Conservation (phyloP, 2,113 vertebrate species). For the Recurvirostra avosetta region DNA sequence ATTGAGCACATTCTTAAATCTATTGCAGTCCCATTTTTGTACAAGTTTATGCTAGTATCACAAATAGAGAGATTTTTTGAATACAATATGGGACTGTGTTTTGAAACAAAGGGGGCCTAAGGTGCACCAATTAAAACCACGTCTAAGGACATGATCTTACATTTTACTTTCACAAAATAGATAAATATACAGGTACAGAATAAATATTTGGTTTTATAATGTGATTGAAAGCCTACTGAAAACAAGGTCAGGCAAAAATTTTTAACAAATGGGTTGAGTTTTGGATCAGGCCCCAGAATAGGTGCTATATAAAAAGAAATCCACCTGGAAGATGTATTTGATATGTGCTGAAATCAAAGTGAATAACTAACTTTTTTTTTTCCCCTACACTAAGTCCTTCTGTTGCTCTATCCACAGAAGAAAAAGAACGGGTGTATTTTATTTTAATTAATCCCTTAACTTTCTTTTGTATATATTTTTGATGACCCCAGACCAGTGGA, state of each 20-base stretch:
- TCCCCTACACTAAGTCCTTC: not conserved
- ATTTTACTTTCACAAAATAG: not conserved
- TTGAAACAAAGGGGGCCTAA: not conserved
- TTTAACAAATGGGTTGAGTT: not conserved
- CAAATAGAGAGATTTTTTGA: not conserved
- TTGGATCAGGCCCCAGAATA: not conserved
- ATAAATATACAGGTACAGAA: not conserved
- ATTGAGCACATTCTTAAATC: not conserved
- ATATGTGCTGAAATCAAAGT: not conserved
- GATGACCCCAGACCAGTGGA: constrained; percentile 3
- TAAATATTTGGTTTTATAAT: not conserved
- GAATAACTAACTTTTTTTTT: not conserved
- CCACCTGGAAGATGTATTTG: not conserved
- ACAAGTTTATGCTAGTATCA: not conserved
- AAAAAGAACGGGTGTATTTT: not conserved
- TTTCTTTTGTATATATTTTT: constrained; percentile 5
- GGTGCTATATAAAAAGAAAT: not conserved
- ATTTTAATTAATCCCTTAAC: constrained; percentile 23
- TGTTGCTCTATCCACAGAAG: not conserved
- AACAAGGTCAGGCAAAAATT: not conserved
- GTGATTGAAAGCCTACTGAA: not conserved
- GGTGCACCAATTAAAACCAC: not conserved
- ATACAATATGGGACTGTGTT: not conserved
- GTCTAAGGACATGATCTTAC: not conserved
- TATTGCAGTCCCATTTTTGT: not conserved